phyloP scores from a whole-genome alignment of 2,113 vertebrate species.

The Takifugu bimaculatus region DNA sequence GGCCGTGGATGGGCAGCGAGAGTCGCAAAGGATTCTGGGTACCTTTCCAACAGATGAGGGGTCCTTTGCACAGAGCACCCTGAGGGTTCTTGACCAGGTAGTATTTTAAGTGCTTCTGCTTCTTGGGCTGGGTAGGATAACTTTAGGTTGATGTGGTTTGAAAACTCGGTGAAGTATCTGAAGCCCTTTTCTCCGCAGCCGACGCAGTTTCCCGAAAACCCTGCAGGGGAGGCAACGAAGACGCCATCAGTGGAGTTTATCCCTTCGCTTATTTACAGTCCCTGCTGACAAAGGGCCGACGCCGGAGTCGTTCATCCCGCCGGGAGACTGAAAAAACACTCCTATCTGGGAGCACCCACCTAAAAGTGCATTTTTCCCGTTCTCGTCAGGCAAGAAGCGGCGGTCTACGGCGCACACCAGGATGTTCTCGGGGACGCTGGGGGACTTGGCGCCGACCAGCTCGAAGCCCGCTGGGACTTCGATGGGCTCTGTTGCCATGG shows the following conservation, averaged over 20 bases:
- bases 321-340: constrained; percentile 3
- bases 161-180: constrained; percentile 98
- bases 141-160: constrained; percentile 98
- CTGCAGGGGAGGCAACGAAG: constrained; percentile 59
- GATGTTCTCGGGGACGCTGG: constrained; percentile 92
- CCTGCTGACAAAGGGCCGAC: no score
- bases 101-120: constrained; percentile 99
- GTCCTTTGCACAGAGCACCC: constrained; percentile 92
- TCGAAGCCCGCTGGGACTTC: constrained; percentile 92
- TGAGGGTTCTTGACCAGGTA: constrained; percentile 95
- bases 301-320: neutral
- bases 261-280: no score
- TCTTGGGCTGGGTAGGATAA: constrained; percentile 98
- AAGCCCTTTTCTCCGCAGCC: constrained; percentile 98
- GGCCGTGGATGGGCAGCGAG: neutral
- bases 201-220: constrained; percentile 97
- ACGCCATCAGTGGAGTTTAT: neutral
- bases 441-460: constrained; percentile 95
- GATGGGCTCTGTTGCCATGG: constrained; percentile 87
- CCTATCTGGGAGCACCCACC: constrained; percentile 76
- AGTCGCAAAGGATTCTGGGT: constrained; percentile 1
- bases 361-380: constrained; percentile 99
- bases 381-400: constrained; percentile 94
- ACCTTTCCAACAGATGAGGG: constrained; percentile 99
- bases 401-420: constrained; percentile 96